phyloP scores from a whole-genome alignment of 2,113 vertebrate genomes.

The Myodes glareolus region DNA sequence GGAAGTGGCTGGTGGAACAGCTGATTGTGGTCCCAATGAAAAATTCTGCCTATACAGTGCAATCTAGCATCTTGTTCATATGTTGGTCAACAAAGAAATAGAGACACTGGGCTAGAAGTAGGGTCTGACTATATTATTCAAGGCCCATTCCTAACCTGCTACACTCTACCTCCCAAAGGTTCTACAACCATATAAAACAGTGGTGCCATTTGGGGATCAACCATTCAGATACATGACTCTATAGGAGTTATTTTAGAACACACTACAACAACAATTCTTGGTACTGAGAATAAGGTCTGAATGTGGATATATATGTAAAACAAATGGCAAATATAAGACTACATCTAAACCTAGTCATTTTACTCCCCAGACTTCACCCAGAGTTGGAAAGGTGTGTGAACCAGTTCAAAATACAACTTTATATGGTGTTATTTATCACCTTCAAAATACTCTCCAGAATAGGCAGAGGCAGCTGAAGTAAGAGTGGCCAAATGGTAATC shows the following conservation, averaged over 20 bases:
- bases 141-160: background rate
- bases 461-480: background rate
- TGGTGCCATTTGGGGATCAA: background rate
- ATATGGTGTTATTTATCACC: background rate
- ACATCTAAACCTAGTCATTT: background rate
- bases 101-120: background rate
- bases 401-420: constrained; percentile 26
- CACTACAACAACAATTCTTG: background rate
- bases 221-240: background rate
- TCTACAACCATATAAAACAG: background rate
- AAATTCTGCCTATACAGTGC: too few species aligned
- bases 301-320: background rate
- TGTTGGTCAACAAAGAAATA: background rate
- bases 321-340: constrained; percentile 8
- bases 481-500: background rate
- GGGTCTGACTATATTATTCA: background rate
- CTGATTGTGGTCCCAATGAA: too few species aligned
- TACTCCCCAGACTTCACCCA: background rate
- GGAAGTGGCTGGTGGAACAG: too few species aligned
- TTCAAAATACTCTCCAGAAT: constrained; percentile 11
- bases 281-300: constrained; percentile 18
- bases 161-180: background rate
- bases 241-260: too few species aligned
- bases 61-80: background rate
- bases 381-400: background rate